Evolutionary conservation across 1,140 invertebrate genomes (phyloP).

Genomic region (Sarcophaga bullata): DNA sequence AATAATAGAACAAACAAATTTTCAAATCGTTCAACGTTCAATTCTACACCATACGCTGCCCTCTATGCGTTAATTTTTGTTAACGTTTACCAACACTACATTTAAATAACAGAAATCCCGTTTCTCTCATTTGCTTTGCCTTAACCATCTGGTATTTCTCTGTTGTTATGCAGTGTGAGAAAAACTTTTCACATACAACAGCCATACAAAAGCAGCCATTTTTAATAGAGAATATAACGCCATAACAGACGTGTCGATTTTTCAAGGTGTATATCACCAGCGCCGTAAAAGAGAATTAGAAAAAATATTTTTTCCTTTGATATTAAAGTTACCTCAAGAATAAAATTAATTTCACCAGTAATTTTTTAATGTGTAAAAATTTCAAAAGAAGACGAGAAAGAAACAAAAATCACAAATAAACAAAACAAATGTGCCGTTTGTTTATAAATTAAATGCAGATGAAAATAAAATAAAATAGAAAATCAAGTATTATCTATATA

Average conservation of each 20-base stretch:
- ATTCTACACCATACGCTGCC: background rate
- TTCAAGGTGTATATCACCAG: conserved; percentile 44
- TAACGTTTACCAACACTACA: background rate
- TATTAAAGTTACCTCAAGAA: conserved; percentile 15
- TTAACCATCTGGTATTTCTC: background rate
- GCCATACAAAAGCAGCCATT: conserved; percentile 29
- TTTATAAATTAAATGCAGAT: background rate
- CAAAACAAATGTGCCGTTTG: background rate
- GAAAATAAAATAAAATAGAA: background rate
- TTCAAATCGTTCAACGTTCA: background rate
- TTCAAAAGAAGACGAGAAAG: background rate
- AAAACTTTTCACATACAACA: conserved; percentile 2
- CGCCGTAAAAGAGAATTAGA: conserved; percentile 7
- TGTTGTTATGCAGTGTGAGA: background rate
- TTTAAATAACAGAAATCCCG: background rate
- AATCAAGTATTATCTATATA: background rate
- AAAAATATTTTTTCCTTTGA: conserved; percentile 48
- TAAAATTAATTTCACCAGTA: conserved; percentile 33
- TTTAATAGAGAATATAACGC: conserved; percentile 41
- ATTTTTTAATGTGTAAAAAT: conserved; percentile 41
- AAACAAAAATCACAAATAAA: background rate
- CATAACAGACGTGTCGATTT: conserved; percentile 42
- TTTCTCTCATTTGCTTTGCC: background rate
- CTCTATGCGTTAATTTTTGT: background rate
- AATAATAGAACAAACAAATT: no score